These are phyloP conservation scores for Cinara cedri DNA, from an alignment of 2,888 invertebrate species.

Conservation along the genomic window DNA sequence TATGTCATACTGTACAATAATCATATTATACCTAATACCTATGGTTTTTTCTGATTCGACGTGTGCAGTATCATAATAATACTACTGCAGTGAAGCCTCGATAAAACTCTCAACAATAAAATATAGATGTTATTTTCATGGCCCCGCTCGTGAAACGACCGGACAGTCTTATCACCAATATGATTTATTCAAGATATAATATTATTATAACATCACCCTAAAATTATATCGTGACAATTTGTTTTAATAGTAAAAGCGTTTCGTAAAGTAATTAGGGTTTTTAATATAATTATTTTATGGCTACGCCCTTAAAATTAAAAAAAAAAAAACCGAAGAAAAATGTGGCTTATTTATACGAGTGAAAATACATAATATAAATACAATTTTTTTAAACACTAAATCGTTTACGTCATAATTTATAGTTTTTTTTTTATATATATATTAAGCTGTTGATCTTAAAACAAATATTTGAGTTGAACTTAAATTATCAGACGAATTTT, in stretches of 20 bases:
- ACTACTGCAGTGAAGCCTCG: too few relatives aligned
- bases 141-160: too few relatives aligned
- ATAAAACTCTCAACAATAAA: too few relatives aligned
- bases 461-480: not conserved
- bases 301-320: not conserved
- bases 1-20: too few relatives aligned
- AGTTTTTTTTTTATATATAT: too few relatives aligned
- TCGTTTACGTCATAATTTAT: too few relatives aligned
- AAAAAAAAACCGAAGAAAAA: too few relatives aligned
- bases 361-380: not conserved
- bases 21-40: too few relatives aligned
- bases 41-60: too few relatives aligned
- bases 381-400: too few relatives aligned
- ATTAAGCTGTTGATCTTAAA: not conserved
- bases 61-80: too few relatives aligned
- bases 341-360: not conserved
- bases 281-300: not conserved
- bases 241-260: not conserved
- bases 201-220: not conserved
- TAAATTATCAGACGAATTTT: not conserved
- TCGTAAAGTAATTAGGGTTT: not conserved
- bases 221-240: not conserved
- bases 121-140: too few relatives aligned
- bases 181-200: slow-evolving; percentile 5
- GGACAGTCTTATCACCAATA: not conserved